Conservation (phyloP, 2,888 invertebrate genomes). For the Oscheius sp. region DNA sequence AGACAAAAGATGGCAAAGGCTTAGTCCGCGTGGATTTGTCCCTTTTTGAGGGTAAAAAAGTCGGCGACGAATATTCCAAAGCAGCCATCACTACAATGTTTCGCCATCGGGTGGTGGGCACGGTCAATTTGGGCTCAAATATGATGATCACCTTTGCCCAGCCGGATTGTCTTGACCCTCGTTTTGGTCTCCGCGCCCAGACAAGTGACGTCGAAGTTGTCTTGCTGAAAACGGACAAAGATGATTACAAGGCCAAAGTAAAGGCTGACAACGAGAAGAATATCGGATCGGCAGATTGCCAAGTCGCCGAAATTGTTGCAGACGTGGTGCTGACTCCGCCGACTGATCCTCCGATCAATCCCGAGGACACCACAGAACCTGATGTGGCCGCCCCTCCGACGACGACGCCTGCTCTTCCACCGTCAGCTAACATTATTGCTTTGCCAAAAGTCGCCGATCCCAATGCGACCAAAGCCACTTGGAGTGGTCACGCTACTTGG, state of each 20-base stretch:
- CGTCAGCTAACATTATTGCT: background rate
- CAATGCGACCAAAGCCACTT: background rate
- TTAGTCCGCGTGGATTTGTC: background rate
- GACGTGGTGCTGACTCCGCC: too few species aligned
- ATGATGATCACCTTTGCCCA: background rate
- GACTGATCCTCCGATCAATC: too few species aligned
- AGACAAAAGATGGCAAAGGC: background rate
- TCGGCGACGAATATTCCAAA: background rate
- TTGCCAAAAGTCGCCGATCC: background rate
- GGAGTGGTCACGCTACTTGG: background rate
- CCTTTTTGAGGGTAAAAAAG: background rate
- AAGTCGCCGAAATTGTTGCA: too few species aligned
- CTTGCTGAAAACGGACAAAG: background rate
- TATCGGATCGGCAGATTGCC: background rate
- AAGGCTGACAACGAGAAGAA: background rate
- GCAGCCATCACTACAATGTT: background rate
- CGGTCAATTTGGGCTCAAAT: background rate
- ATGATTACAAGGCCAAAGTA: background rate
- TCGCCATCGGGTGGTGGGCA: background rate
- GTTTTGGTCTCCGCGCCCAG: conserved; percentile 8
- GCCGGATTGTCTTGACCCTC: conserved; percentile 10
- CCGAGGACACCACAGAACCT: background rate
- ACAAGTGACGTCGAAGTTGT: background rate
- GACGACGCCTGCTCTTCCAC: background rate
- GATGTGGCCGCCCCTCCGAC: background rate